Evolutionary conservation across 1,140 invertebrate genomes (phyloP).

Genomic region (Plectrocnemia conspersa): DNA sequence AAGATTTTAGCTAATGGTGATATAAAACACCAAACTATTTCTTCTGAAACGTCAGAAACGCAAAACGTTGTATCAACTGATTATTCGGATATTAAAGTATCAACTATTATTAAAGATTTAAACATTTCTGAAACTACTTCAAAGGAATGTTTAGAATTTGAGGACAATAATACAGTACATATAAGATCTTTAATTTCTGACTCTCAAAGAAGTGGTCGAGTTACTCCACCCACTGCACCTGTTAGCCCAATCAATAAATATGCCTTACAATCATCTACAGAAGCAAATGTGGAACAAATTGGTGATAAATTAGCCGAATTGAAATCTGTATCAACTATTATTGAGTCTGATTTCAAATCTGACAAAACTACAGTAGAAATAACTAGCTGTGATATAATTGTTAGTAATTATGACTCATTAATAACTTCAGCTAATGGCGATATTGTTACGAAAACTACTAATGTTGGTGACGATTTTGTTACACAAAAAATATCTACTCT

Average conservation of each 20-base stretch:
- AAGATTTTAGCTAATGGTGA: conserved; percentile 11
- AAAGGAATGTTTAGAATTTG: too few relatives aligned
- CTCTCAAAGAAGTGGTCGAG: conserved; percentile 38
- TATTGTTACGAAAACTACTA: conserved; percentile 48
- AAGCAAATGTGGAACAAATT: conserved; percentile 26
- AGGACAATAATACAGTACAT: too few relatives aligned
- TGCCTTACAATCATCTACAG: conserved; percentile 8
- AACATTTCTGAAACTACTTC: conserved; percentile 35
- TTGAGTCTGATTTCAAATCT: conserved; percentile 7
- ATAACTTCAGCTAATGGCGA: conserved; percentile 35
- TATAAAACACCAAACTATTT: conserved; percentile 5
- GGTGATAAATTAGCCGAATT: conserved; percentile 9
- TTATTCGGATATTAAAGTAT: too few relatives aligned
- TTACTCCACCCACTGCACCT: conserved; percentile 54
- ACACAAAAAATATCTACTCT: conserved; percentile 51
- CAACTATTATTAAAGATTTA: conserved; percentile 20
- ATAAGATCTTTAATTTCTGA: conserved; percentile 15
- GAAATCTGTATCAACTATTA: conserved; percentile 8
- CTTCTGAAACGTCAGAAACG: background rate
- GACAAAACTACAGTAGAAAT: conserved; percentile 21
- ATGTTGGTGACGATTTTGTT: conserved; percentile 48
- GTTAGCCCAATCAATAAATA: conserved; percentile 47
- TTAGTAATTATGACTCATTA: conserved; percentile 27
- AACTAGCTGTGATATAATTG: conserved; percentile 22
- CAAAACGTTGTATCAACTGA: conserved; percentile 18